Evolutionary conservation across 2,113 vertebrate species (phyloP).

Genomic region (Cyprinus carpio): DNA sequence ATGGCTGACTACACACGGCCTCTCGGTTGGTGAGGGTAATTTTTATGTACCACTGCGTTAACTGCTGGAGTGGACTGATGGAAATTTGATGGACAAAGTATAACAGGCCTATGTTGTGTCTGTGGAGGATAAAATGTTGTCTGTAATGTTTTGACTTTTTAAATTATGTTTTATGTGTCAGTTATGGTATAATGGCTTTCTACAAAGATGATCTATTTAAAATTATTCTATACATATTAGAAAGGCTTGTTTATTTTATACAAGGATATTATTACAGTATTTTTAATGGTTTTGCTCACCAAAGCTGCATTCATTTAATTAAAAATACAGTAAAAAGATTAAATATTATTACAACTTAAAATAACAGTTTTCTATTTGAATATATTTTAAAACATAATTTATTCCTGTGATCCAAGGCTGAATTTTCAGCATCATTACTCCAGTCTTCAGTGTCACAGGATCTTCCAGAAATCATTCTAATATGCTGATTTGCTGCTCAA

Average conservation of each 20-base stretch:
- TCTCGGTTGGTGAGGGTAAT: not conserved
- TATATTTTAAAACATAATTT: no score
- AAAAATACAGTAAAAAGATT: not conserved
- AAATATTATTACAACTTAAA: no score
- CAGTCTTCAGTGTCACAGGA: no score
- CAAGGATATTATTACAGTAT: not conserved
- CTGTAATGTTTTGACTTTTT: not conserved
- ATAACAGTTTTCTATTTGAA: no score
- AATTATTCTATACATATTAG: not conserved
- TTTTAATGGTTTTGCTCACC: not conserved
- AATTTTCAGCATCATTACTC: no score
- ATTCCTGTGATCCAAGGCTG: no score
- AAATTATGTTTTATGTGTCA: not conserved
- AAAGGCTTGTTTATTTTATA: not conserved
- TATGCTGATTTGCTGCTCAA: no score
- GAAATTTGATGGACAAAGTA: not conserved
- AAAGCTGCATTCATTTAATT: not conserved
- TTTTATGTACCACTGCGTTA: constrained; percentile 1
- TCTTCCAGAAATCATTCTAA: no score
- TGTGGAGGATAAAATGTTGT: not conserved
- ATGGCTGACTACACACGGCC: constrained; percentile 15
- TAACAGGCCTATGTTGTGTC: not conserved
- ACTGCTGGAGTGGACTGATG: constrained; percentile 3
- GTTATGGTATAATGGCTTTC: not conserved
- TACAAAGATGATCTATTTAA: not conserved